Conservation (phyloP, 1,140 invertebrate species). For the Bombyx mori region DNA sequence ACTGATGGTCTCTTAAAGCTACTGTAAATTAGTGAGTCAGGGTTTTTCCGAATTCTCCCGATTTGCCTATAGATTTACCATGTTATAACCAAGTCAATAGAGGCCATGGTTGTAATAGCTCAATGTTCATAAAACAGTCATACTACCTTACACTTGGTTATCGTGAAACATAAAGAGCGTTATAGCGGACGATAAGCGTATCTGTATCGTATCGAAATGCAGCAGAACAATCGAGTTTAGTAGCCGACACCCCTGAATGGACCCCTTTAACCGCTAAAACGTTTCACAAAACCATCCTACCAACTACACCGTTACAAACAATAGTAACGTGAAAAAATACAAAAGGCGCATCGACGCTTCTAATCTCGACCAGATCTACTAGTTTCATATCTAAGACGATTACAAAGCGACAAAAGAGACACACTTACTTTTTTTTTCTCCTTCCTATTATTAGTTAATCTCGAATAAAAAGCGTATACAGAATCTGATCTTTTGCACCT, state of each 20-base stretch:
- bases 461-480: constrained; percentile 32
- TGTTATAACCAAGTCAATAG: too few species aligned
- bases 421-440: constrained; percentile 35
- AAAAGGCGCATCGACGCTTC: constrained; percentile 27
- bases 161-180: too few species aligned
- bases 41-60: too few species aligned
- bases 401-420: constrained; percentile 47
- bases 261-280: constrained; percentile 50
- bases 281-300: constrained; percentile 39
- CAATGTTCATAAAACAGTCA: too few species aligned
- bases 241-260: constrained; percentile 36
- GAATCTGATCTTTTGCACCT: constrained; percentile 47
- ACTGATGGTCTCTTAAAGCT: too few species aligned
- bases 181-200: constrained; percentile 21
- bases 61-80: too few species aligned
- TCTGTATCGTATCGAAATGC: constrained; percentile 35
- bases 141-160: too few species aligned
- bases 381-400: constrained; percentile 57
- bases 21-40: too few species aligned
- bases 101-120: too few species aligned
- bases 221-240: constrained; percentile 30
- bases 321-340: constrained; percentile 34
- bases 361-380: constrained; percentile 43
- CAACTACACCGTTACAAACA: constrained; percentile 26
- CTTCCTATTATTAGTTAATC: constrained; percentile 58